These are phyloP conservation scores for Rhegmatorhina hoffmannsi DNA, from an alignment of 2,113 vertebrate species.

Conservation along the genomic window DNA sequence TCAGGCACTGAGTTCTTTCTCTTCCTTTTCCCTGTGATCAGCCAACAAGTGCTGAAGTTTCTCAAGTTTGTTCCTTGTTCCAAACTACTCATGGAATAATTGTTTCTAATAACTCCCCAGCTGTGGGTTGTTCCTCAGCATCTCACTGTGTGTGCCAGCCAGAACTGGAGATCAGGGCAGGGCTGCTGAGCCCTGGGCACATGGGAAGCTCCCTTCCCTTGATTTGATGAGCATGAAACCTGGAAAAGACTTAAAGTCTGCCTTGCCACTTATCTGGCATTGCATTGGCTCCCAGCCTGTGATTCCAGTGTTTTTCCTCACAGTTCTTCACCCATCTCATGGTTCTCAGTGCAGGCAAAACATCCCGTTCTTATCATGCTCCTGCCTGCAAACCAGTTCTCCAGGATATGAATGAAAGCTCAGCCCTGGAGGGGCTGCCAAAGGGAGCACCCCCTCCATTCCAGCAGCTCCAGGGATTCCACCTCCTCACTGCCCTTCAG, in stretches of 20 bases:
- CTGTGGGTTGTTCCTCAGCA: background rate
- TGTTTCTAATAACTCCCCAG: background rate
- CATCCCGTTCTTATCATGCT: background rate
- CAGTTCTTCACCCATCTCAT: rapidly evolving
- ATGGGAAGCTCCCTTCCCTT: background rate
- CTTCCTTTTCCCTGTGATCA: background rate
- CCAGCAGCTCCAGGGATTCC: background rate
- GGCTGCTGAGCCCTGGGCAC: background rate
- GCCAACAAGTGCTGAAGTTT: conserved; percentile 9
- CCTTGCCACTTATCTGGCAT: background rate
- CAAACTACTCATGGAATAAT: background rate
- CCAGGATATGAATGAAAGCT: background rate
- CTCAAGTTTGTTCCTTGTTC: background rate
- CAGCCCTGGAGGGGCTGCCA: background rate
- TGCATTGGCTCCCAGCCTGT: background rate
- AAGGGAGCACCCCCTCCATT: background rate
- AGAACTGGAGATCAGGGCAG: background rate
- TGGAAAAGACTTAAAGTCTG: background rate
- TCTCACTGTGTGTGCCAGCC: background rate
- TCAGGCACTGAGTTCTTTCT: background rate
- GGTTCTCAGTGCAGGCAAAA: background rate
- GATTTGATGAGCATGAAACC: background rate
- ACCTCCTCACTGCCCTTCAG: background rate
- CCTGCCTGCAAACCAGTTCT: background rate
- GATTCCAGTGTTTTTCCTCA: background rate